Conservation (phyloP, 2,797 vertebrate species). For the Leptoclinus maculatus region DNA sequence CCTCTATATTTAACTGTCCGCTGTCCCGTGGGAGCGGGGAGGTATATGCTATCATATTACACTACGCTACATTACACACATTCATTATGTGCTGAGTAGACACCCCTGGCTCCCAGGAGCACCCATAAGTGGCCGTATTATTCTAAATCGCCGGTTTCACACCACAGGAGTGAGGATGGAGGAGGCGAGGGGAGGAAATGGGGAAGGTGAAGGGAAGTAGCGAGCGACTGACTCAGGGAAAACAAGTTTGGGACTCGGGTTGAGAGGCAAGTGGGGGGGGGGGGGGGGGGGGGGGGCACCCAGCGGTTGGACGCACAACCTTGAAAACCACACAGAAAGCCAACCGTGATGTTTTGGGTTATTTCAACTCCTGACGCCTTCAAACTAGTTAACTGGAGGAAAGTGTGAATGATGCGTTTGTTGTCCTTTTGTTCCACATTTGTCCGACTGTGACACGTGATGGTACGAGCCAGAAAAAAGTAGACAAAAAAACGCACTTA, state of each 20-base stretch:
- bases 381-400: constrained; percentile 31
- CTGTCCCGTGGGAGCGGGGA: constrained; percentile 73
- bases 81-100: constrained; percentile 85
- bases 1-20: constrained; percentile 83
- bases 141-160: constrained; percentile 82
- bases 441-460: constrained; percentile 27
- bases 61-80: constrained; percentile 85
- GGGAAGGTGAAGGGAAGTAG: constrained; percentile 51
- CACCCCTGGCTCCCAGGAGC: constrained; percentile 81
- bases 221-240: constrained; percentile 62
- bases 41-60: constrained; percentile 84
- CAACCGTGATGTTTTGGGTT: constrained; percentile 33
- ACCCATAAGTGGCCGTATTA: constrained; percentile 82
- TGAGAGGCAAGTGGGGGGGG: constrained; percentile 27
- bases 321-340: constrained; percentile 40
- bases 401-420: constrained; percentile 33
- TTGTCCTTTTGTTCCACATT: constrained; percentile 31
- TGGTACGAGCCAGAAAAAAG: constrained; percentile 7
- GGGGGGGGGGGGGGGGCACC: constrained; percentile 35
- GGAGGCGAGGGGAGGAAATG: constrained; percentile 50
- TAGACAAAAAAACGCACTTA: constrained; percentile 9
- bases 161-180: constrained; percentile 66
- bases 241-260: constrained; percentile 44
- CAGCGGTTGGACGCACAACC: constrained; percentile 41
- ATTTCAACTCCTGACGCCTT: constrained; percentile 45